phyloP scores from a whole-genome alignment of 2,888 invertebrate genomes.

The Lucinisca nassula region DNA sequence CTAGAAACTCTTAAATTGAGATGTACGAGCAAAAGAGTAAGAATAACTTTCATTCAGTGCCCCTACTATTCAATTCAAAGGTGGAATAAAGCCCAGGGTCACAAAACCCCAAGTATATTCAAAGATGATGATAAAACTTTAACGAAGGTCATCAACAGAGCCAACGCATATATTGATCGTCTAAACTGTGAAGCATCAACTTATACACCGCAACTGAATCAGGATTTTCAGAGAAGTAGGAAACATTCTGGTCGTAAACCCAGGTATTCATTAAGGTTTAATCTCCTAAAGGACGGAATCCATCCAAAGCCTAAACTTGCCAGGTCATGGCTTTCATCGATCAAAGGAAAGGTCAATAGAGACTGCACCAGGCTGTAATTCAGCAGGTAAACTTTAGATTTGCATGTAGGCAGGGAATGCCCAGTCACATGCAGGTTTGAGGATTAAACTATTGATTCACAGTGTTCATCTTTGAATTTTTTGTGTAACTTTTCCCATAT shows the following conservation, averaged over 20 bases:
- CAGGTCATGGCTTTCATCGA: background rate
- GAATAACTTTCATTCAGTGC: background rate
- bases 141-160: background rate
- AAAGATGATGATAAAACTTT: background rate
- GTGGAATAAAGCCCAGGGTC: background rate
- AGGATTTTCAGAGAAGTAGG: background rate
- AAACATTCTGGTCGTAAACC: background rate
- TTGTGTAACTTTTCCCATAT: no score
- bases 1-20: background rate
- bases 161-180: background rate
- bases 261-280: background rate
- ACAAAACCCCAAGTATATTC: background rate
- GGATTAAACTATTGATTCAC: no score
- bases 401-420: background rate
- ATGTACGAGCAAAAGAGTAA: background rate
- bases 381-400: background rate
- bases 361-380: background rate
- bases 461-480: no score
- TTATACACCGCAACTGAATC: background rate
- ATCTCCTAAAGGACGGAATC: background rate
- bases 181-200: background rate
- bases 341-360: background rate
- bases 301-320: background rate
- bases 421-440: background rate
- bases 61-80: background rate